A percentile compares a stretch with the other conserved stretches of the same genome.
phyloP scores from a whole-genome alignment of 2,113 vertebrate species.

The Sarotherodon lohbergeri region DNA sequence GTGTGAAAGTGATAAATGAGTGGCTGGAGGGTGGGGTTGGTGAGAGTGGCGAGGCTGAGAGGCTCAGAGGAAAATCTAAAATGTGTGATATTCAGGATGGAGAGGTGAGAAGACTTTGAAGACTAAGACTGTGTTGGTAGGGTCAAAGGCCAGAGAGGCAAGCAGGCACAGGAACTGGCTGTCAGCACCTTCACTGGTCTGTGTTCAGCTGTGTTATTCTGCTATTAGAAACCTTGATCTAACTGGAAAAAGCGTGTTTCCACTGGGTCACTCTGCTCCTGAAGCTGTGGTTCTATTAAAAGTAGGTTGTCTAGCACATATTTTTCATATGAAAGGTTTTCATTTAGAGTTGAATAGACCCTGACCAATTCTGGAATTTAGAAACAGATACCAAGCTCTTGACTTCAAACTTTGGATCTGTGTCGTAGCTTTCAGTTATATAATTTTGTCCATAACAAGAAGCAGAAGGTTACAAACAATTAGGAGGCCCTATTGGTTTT shows the following conservation, averaged over 20 bases:
- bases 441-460: not conserved
- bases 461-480: not conserved
- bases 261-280: not conserved
- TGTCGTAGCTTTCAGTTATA: not conserved
- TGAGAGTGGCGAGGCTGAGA: not conserved
- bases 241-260: slow-evolving; percentile 11
- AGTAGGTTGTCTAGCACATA: not conserved
- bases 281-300: not conserved
- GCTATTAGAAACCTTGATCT: not conserved
- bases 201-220: not conserved
- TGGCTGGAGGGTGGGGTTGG: not conserved
- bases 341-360: not conserved
- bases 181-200: slow-evolving; percentile 21
- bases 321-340: not conserved
- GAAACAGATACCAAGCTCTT: not conserved
- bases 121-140: not conserved
- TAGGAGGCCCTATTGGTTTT: not conserved
- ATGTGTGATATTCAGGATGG: not conserved
- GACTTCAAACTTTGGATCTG: not conserved
- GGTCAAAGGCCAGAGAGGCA: slow-evolving; percentile 36
- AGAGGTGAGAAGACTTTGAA: not conserved
- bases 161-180: slow-evolving; percentile 16
- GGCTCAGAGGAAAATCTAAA: not conserved
- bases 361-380: not conserved
- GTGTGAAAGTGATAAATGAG: slow-evolving; percentile 16